These are phyloP conservation scores for Himalopsyche japonica DNA, from an alignment of 2,888 invertebrate species.

Conservation along the genomic window DNA sequence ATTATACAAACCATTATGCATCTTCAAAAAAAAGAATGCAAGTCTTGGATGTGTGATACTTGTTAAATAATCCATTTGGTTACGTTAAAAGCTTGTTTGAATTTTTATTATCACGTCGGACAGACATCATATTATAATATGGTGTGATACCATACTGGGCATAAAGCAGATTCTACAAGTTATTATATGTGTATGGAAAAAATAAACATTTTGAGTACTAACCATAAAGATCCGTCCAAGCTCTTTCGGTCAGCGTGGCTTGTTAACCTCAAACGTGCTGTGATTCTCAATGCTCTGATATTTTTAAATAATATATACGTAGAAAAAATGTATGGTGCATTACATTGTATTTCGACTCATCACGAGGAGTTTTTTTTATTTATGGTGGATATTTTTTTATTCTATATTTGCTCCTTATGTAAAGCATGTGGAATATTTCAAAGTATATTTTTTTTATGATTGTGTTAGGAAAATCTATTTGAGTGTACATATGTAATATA, in stretches of 20 bases:
- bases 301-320: no score
- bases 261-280: neutral
- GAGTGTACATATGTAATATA: no score
- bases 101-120: neutral
- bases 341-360: no score
- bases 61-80: neutral
- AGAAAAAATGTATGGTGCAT: no score
- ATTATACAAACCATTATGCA: neutral
- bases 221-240: neutral
- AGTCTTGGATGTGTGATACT: neutral
- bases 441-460: no score
- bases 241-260: neutral
- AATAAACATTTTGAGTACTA: neutral
- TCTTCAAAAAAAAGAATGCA: neutral
- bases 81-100: neutral
- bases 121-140: neutral
- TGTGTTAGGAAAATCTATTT: no score
- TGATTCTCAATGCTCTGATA: neutral
- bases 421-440: no score
- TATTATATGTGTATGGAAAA: neutral
- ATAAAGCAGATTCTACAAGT: neutral
- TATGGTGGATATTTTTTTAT: no score
- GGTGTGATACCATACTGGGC: neutral
- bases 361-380: no score
- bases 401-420: no score